These are phyloP conservation scores for Motacilla tschutschensis DNA, from an alignment of 2,113 vertebrate genomes.

Conservation along the genomic window DNA sequence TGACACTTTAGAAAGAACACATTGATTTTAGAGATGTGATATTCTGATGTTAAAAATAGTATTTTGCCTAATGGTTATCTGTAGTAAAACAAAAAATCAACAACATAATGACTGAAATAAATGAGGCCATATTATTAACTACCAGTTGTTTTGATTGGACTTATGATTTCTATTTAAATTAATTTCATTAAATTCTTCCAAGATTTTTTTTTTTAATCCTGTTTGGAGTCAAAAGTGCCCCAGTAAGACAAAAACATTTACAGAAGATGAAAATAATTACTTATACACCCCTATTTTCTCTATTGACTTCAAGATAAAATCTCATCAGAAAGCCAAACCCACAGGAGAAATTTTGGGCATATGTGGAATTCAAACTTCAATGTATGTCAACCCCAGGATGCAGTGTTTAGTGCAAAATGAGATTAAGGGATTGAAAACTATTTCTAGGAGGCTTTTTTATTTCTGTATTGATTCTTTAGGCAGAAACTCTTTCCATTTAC, in stretches of 20 bases:
- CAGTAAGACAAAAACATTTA: not conserved
- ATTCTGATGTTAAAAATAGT: not conserved
- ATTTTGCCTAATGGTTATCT: not conserved
- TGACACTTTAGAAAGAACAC: not conserved
- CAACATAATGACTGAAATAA: not conserved
- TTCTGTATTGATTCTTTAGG: constrained; percentile 35
- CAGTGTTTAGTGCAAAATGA: constrained; percentile 5
- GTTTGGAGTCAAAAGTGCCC: not conserved
- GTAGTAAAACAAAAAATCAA: not conserved
- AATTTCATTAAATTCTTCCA: not conserved
- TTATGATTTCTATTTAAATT: not conserved
- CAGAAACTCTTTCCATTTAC: constrained; percentile 6
- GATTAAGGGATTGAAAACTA: not conserved
- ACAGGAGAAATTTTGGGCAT: not conserved
- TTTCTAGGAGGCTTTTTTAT: constrained; percentile 25
- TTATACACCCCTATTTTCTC: not conserved
- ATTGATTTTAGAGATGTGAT: not conserved
- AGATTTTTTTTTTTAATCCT: not conserved
- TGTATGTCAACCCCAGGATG: not conserved
- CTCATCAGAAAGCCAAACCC: not conserved
- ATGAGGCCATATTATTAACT: not conserved
- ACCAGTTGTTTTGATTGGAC: not conserved
- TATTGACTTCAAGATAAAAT: not conserved
- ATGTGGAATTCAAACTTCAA: not conserved
- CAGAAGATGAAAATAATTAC: not conserved